Evolutionary conservation across 1,140 invertebrate genomes (phyloP), one percentile per base, ranked within the genome.

Genomic region (Pachypsylla venusta): DNA sequence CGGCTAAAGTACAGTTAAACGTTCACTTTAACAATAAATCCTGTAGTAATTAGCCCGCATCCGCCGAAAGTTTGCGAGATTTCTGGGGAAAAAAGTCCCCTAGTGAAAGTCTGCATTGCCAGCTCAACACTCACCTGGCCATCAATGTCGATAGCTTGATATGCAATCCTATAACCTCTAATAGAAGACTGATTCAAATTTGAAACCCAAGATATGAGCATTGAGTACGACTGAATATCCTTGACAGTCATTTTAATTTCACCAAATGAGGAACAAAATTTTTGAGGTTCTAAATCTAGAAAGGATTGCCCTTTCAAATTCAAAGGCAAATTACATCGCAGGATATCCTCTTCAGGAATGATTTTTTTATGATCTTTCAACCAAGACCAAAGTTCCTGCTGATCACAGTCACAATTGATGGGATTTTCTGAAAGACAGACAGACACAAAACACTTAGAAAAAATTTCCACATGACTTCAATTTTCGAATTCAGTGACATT

Each of bases 391-490:
- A 89, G 73, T 65, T 88, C 84, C 73, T 89, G 84, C 27, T 86
- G 81, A 63, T 89, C 84, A 69, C 89, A 90, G 63, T 81, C 83
- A 69, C 87, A 90, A 58, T 82, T 79, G 59, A 89, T 71, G 28
- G 88, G 88, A 73, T 92, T 90, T 66, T 87, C 87, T 92, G 74
- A 0, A n/a, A n/a, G n/a, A n/a, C n/a, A n/a, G n/a, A n/a, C n/a
- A n/a, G n/a, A n/a, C n/a, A n/a, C n/a, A n/a, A n/a, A n/a, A n/a
- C n/a, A n/a, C n/a, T n/a, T n/a, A n/a, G n/a, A n/a, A n/a, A n/a
- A n/a, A n/a, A n/a, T n/a, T n/a, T n/a, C n/a, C n/a, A n/a, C n/a
- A n/a, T n/a, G n/a, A n/a, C n/a, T n/a, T n/a, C n/a, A n/a, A n/a
- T n/a, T n/a, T n/a, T n/a, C n/a, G n/a, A n/a, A n/a, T n/a, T n/a